phyloP scores from a whole-genome alignment of 1,140 invertebrate species.

The Periplaneta americana region DNA sequence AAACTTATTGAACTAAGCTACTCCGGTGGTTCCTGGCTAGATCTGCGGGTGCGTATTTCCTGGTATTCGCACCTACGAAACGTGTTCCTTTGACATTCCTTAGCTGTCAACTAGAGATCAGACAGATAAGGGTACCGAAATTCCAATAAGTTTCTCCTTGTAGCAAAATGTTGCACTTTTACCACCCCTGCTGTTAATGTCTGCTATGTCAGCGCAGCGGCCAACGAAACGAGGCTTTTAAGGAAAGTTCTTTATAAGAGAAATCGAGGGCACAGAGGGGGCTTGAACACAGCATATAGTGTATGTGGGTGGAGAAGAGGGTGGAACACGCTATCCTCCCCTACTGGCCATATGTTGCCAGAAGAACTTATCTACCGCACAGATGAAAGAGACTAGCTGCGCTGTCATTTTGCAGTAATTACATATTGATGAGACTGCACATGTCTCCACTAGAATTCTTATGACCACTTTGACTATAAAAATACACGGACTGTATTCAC shows the following conservation, averaged over 20 bases:
- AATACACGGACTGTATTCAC: background rate
- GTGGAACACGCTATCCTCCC: background rate
- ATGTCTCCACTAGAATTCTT: background rate
- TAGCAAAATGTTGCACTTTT: background rate
- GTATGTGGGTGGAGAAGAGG: no score
- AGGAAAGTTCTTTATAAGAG: background rate
- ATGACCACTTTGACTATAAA: background rate
- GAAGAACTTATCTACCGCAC: background rate
- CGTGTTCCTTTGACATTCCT: no score
- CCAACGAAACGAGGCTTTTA: background rate
- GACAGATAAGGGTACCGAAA: no score
- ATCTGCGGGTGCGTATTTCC: no score
- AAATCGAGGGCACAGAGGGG: background rate
- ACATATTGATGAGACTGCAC: background rate
- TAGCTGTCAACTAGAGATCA: no score
- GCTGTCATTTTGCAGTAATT: background rate
- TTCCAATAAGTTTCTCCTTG: no score
- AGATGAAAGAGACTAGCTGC: background rate
- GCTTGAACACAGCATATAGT: background rate
- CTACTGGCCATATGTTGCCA: background rate
- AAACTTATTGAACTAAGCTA: no score
- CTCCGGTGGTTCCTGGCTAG: no score
- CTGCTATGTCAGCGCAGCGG: background rate
- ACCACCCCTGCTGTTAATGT: background rate
- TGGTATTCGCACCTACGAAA: no score